Evolutionary conservation across 2,797 vertebrate species (phyloP).

Genomic region (Neopelma chrysocephalum): DNA sequence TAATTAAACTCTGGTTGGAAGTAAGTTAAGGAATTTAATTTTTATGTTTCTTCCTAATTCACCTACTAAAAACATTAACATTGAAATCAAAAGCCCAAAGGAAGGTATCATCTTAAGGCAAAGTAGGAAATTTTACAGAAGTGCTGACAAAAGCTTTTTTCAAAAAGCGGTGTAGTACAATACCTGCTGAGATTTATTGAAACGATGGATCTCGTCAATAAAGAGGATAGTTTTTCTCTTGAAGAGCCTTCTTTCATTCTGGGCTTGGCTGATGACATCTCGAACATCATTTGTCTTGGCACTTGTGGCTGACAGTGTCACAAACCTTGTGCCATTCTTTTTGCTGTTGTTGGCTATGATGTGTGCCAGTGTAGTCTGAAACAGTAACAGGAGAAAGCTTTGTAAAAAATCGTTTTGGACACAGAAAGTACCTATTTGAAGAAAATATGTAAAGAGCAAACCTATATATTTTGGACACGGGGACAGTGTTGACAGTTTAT

Average conservation of each 20-base stretch:
- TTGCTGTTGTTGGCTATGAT: constrained; percentile 90
- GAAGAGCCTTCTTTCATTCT: constrained; percentile 92
- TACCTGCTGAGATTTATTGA: constrained; percentile 98
- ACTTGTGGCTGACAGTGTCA: constrained; percentile 91
- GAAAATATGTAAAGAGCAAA: neutral
- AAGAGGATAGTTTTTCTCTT: constrained; percentile 96
- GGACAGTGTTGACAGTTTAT: neutral
- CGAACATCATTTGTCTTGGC: constrained; percentile 89
- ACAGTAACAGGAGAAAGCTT: neutral
- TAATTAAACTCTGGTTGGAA: neutral
- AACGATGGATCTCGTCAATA: constrained; percentile 97
- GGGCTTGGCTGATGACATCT: constrained; percentile 94
- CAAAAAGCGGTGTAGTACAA: neutral
- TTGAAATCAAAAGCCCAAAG: neutral
- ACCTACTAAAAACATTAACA: neutral
- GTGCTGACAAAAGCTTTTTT: neutral
- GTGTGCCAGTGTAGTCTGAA: constrained; percentile 94
- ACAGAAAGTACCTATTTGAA: neutral
- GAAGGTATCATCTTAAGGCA: neutral
- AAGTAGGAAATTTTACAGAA: neutral
- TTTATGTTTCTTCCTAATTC: neutral
- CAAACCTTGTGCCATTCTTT: constrained; percentile 86
- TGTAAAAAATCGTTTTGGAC: neutral
- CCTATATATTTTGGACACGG: neutral
- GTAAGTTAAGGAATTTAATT: neutral